These are phyloP conservation scores for Dichetophora obliterata DNA, from an alignment of 2,888 invertebrate species.

Conservation along the genomic window DNA sequence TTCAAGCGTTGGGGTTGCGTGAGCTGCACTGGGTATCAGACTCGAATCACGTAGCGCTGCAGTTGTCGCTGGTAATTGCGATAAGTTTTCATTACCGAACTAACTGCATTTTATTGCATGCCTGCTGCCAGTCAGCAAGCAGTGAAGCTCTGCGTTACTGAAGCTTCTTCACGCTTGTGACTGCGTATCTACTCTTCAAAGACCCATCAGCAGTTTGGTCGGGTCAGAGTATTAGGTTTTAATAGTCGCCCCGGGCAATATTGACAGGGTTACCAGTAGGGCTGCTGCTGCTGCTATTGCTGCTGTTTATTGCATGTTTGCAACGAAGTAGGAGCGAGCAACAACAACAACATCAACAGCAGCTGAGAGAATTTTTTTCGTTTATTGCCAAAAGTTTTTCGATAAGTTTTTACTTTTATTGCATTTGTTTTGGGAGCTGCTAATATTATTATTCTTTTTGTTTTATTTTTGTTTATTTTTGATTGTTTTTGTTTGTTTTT, in stretches of 20 bases:
- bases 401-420: constrained; percentile 8
- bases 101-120: constrained; percentile 36
- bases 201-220: not conserved
- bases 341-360: constrained; percentile 8
- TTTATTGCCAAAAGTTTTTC: constrained; percentile 25
- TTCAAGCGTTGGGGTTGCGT: constrained; percentile 47
- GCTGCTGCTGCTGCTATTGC: not conserved
- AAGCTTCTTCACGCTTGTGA: not conserved
- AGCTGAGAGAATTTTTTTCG: not conserved
- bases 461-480: not conserved
- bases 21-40: constrained; percentile 38
- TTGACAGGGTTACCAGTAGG: constrained; percentile 12
- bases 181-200: not conserved
- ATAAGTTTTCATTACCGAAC: constrained; percentile 38
- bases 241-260: constrained; percentile 19
- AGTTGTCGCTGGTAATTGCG: constrained; percentile 36
- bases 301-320: constrained; percentile 27
- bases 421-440: not conserved
- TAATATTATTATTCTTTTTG: not conserved
- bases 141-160: not conserved
- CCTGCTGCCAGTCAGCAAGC: not conserved
- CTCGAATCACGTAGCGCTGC: constrained; percentile 39
- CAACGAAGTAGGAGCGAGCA: not conserved
- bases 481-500: too few relatives aligned
- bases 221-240: not conserved